Evolutionary conservation across 2,797 vertebrate genomes (phyloP), one percentile per base, ranked within the genome.

Genomic region (Peromyscus attwateri): DNA sequence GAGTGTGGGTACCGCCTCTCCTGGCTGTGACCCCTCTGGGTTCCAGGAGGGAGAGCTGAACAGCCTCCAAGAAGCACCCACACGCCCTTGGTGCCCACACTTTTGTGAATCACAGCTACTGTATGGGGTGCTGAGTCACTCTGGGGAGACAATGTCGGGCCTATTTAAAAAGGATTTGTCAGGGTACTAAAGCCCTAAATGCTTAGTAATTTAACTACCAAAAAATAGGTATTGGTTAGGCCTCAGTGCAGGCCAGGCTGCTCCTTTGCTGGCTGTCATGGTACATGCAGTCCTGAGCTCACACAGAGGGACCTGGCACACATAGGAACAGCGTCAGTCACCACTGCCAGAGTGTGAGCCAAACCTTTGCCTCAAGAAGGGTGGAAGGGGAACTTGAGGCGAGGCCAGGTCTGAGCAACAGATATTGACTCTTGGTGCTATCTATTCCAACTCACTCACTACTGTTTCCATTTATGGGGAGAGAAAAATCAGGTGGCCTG

Each of bases 91-190:
- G 0, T 96, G 97, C 97, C 98, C 87, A 97, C 97, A 1, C 91
- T 3, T 77, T 92, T 89, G 2, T 98, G 98, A 98, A 97, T 98
- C 98, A 98, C 95, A 95, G 43, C 95, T 73, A 82, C 98, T 98
- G 96, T 97, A 98, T 95, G 3, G 92, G 94, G 77, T 94, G 97
- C 95, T 98, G 97, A 98, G 97, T 98, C 98, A 98, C 98, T 95
- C 97, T 98, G 96, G 89, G 96, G 98, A 97, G 88, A 90, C 95
- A 98, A 94, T 81, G 90, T 29, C 62, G 17, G 21, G 29, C 9
- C 97, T 96, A 97, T 82, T 97, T 98, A 97, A 91, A 94, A 96
- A 90, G 96, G 93, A 79, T 93, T 95, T 96, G 68, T 79, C 82
- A 60, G 73, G 6, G 1, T 85, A 89, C 52, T 29, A 49, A 79